Conservation (phyloP, 2,797 vertebrate species). For the Diceros bicornis region DNA sequence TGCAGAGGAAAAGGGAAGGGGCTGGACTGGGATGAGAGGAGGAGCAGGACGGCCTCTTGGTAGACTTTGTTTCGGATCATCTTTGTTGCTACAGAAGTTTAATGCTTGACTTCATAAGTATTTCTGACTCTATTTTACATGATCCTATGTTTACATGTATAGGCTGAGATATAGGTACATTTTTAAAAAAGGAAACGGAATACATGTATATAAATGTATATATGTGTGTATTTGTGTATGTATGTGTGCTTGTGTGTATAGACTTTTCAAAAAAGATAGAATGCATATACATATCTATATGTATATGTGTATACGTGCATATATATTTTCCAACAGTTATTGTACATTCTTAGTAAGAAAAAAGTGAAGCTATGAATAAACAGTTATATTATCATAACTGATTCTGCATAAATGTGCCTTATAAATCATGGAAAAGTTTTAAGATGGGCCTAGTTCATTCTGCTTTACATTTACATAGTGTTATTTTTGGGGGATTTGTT, state of each 20-base stretch:
- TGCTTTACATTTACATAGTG: background rate
- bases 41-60: background rate
- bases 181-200: background rate
- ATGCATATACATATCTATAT: background rate
- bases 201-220: background rate
- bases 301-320: background rate
- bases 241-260: background rate
- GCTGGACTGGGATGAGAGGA: background rate
- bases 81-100: background rate
- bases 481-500: conserved; percentile 35
- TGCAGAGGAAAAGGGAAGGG: too few relatives aligned
- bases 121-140: background rate
- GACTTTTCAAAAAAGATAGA: background rate
- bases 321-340: background rate
- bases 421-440: conserved; percentile 5
- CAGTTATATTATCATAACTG: background rate
- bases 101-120: background rate
- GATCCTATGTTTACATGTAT: background rate
- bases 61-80: background rate
- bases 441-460: background rate
- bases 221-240: background rate
- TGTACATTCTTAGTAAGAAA: background rate
- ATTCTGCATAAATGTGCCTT: conserved; percentile 27
- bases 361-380: background rate
- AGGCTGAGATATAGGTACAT: background rate